Evolutionary conservation across 1,140 invertebrate genomes (phyloP).

Genomic region (Aradophagus sp.): DNA sequence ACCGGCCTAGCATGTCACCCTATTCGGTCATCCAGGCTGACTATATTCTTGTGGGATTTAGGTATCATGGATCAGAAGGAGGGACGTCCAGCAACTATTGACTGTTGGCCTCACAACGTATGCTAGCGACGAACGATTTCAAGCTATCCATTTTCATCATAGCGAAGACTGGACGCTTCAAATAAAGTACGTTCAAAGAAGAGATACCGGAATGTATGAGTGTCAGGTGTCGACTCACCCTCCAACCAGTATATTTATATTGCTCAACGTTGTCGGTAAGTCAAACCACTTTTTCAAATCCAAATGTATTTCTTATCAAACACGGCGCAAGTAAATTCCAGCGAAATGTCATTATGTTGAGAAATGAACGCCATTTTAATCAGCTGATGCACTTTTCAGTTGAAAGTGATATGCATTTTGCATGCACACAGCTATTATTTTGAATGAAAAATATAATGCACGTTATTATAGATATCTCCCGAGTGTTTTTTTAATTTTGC

Average conservation of each 20-base stretch:
- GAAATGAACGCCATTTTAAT: no score
- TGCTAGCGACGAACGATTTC: slow-evolving; percentile 90
- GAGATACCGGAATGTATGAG: slow-evolving; percentile 88
- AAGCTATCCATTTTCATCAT: slow-evolving; percentile 88
- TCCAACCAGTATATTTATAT: slow-evolving; percentile 87
- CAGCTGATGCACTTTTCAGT: no score
- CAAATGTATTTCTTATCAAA: no score
- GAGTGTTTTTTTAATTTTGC: no score
- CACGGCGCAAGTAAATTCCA: no score
- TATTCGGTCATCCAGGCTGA: slow-evolving; percentile 23
- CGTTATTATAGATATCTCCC: no score
- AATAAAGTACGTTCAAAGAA: slow-evolving; percentile 86
- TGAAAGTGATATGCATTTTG: no score
- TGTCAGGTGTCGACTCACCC: slow-evolving; percentile 93
- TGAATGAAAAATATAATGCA: no score
- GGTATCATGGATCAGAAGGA: slow-evolving; percentile 89
- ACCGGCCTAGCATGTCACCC: slow-evolving; percentile 18
- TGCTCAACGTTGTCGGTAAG: slow-evolving; percentile 89
- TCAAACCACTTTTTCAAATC: slow-evolving; percentile 3
- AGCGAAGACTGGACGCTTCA: slow-evolving; percentile 92
- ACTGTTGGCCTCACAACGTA: slow-evolving; percentile 89
- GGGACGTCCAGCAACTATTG: slow-evolving; percentile 84
- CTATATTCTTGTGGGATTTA: slow-evolving; percentile 66
- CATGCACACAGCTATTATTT: no score
- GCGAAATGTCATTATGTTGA: no score